Percentiles rank a stretch among this genome's conserved stretches.
These are phyloP conservation scores for Gortyna flavago DNA, from an alignment of 2,888 invertebrate species.

Conservation along the genomic window DNA sequence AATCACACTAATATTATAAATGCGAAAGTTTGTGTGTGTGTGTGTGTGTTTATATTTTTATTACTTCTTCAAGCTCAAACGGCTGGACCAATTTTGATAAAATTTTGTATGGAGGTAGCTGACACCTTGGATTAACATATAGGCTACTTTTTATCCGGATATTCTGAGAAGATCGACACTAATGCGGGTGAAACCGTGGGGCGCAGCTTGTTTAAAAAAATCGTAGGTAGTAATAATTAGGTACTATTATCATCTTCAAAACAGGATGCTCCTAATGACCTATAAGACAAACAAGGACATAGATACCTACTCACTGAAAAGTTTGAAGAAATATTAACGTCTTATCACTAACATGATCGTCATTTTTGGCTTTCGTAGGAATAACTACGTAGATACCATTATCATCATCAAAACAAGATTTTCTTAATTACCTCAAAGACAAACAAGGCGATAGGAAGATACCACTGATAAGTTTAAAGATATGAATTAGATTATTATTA, in stretches of 20 bases:
- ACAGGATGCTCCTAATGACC: slow-evolving; percentile 1
- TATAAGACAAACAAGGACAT: slow-evolving; percentile 1
- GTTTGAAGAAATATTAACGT: neutral
- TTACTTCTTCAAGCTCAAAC: no score
- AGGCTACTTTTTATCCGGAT: no score
- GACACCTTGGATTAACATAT: no score
- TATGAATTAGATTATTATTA: neutral
- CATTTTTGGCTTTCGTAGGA: neutral
- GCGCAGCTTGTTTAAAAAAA: neutral
- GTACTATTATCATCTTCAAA: neutral
- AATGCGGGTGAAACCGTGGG: no score
- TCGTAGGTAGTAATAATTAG: neutral
- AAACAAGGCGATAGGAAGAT: slow-evolving; percentile 4
- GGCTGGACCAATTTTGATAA: no score
- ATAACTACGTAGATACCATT: neutral
- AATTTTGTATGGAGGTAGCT: no score
- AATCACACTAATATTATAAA: no score
- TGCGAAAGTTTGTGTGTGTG: no score
- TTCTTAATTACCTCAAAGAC: neutral
- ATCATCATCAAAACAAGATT: neutral
- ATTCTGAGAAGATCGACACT: no score
- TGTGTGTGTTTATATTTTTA: no score
- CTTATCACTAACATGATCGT: neutral
- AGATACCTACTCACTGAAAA: slow-evolving; percentile 2
- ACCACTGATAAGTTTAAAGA: slow-evolving; percentile 9